Base-by-base conservation (phyloP, 1,140 invertebrate species). In the Cotesia glomerata region DNA sequence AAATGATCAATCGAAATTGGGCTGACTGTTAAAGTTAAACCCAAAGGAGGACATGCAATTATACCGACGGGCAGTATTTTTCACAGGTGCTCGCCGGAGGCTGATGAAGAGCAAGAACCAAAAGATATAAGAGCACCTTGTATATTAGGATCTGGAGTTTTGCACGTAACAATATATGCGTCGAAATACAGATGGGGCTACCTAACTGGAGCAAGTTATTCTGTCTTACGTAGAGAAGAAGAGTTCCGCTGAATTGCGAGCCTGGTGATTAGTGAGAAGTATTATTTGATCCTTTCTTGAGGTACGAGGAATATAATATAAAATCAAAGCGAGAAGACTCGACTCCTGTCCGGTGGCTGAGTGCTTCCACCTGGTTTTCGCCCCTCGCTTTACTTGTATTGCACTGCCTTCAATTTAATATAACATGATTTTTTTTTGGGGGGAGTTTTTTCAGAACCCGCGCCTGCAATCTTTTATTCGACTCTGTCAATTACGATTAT, bases 161-260 rank as follows among this genome's bases (percentile, higher is more conserved):
- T 26, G 26, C 26, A 26, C 26, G 26, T 26, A 26, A 26, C 1
- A 26, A 26, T 26, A 45, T 45, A 45, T 45, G 8, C 39, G 26
- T 26, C 26, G 26, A 26, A 26, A 26, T 26, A 45, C 39, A 71
- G 75, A 74, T 73, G 62, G 63, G 70, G 36, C 78, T 77, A 76
- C 77, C 80, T 81, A 85, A 84, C 78, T 81, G 76, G 81, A 77
- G 76, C 81, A 84, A 76, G 78, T 64, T 26, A 36, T 65, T 34
- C 45, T n/a, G 26, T 26, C 26, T 26, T 26, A 26, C 26, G 26
- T 26, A 26, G 26, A 26, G 26, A 26, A 26, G 26, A 26, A 26
- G 26, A 26, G 26, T 26, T 26, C 75, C 75, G 26, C n/a, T 36
- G 63, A 65, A 52, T 26, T 52, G 14, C 34, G 65, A 8, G 26